Conservation (phyloP, 2,113 vertebrate genomes). For the Notarius quadriscutis region DNA sequence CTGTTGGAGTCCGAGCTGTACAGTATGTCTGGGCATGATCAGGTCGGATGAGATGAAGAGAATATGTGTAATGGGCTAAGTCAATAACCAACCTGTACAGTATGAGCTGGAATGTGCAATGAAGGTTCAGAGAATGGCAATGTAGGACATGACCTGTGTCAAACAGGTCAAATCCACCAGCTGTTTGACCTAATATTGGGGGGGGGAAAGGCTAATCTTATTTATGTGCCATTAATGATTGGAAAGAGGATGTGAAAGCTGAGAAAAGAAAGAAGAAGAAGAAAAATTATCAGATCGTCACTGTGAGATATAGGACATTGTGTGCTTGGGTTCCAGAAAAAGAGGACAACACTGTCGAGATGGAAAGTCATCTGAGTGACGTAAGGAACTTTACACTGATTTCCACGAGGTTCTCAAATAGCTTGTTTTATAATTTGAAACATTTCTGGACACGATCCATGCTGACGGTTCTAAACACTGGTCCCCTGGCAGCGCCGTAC, state of each 20-base stretch:
- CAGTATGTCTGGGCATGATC: too few species aligned
- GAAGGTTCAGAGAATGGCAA: too few species aligned
- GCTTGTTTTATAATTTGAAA: neutral
- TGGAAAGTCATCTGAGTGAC: neutral
- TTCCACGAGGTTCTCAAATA: neutral
- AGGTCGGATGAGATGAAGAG: too few species aligned
- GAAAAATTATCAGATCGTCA: neutral
- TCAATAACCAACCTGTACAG: too few species aligned
- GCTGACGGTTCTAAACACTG: neutral
- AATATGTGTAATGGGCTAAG: too few species aligned
- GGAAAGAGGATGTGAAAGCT: neutral
- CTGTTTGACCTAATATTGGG: too few species aligned
- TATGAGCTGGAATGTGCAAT: too few species aligned
- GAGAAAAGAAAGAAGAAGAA: neutral
- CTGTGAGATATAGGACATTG: neutral
- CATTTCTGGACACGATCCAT: neutral
- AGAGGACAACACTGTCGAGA: neutral
- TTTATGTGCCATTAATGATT: neutral
- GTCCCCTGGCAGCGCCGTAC: conserved; percentile 3
- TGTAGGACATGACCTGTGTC: too few species aligned
- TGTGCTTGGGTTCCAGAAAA: neutral
- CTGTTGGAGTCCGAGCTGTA: too few species aligned
- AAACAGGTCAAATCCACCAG: neutral
- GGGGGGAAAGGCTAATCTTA: neutral
- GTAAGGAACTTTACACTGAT: too few species aligned